Evolutionary conservation across 1,140 invertebrate genomes (phyloP).

Genomic region (Drosophila grimshawi): DNA sequence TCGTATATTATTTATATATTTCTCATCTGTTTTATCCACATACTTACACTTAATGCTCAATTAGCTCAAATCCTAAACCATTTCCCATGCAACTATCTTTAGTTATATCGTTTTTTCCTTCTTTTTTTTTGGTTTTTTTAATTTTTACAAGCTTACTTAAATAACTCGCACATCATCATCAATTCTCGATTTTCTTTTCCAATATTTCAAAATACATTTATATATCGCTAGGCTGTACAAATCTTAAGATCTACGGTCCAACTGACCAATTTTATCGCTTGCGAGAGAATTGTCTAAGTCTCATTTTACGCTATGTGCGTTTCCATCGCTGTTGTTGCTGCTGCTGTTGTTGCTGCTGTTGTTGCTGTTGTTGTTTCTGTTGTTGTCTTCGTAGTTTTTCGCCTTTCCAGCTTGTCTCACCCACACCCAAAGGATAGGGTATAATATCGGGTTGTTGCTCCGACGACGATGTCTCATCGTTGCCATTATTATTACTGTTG

Average conservation of each 20-base stretch:
- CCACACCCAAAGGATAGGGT: conserved; percentile 75
- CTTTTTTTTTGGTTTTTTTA: not conserved
- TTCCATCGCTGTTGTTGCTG: conserved; percentile 49
- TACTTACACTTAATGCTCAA: conserved; percentile 21
- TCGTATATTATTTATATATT: not conserved
- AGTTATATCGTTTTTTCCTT: not conserved
- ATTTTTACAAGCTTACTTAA: conserved; percentile 52
- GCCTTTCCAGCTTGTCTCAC: conserved; percentile 65
- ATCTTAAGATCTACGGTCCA: conserved; percentile 62
- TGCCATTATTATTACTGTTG: conserved; percentile 41
- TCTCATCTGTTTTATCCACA: conserved; percentile 5
- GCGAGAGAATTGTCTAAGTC: conserved; percentile 32
- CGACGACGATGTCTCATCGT: conserved; percentile 59
- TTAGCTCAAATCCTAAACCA: conserved; percentile 31
- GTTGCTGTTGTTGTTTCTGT: conserved; percentile 35
- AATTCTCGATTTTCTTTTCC: conserved; percentile 6
- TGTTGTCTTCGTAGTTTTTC: conserved; percentile 51
- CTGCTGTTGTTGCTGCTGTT: conserved; percentile 29
- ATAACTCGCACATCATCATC: conserved; percentile 14
- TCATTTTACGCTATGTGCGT: conserved; percentile 63
- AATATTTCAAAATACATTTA: conserved; percentile 33
- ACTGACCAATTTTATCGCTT: conserved; percentile 43
- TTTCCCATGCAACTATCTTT: conserved; percentile 17
- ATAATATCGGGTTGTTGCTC: conserved; percentile 80
- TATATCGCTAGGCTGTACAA: conserved; percentile 78